Base-by-base conservation (phyloP, 2,888 invertebrate species). In the Pristionchus mayeri region DNA sequence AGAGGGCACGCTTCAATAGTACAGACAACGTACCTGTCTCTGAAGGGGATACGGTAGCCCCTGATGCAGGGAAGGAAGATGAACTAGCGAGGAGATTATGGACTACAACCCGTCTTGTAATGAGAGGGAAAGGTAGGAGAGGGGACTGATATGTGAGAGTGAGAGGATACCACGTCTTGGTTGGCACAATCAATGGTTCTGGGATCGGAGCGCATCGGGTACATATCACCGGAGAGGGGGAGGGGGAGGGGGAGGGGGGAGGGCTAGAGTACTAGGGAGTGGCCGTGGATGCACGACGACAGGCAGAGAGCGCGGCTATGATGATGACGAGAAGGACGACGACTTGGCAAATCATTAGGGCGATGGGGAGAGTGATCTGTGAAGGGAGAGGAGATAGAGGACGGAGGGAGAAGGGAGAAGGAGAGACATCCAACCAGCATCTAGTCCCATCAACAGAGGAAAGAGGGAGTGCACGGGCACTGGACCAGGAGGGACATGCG, bases 351-450 rank as follows among this genome's bases (percentile, higher is more conserved):
- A 85, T 85, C 87, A 90, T 85, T 79, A 90, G 85, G 52, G 85
- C 85, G 27, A 86, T 85, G 52, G 90, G 89, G 82, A 90, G 86
- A 34, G 88, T 86, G 82, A 90, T 90, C 89, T 90, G 87, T 6
- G 85, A 83, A 54, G 24, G 52, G 37, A 37, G 16, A 67, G 18
- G 18, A 37, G 37, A 80, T 21, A 18, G 30, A 30, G 67, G 18
- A n/a, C 18, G 40, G 30, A n/a, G 24, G 18, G 34, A 27, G 63
- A n/a, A 27, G 60, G 24, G 27, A n/a, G 11, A n/a, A 60, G 11
- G 27, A 60, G n/a, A 60, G 60, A 60, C 60, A 63, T n/a, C 30
- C 24, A 63, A 63, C 30, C 27, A 30, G 7, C 13, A 13, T 24
- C 24, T 27, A 63, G 30, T 16, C 16, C 24, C 63, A 67, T 67